A percentile compares a stretch with the other conserved stretches of the same genome.
These are phyloP conservation scores for Strigops habroptila DNA, from an alignment of 2,113 vertebrate species.

Conservation along the genomic window DNA sequence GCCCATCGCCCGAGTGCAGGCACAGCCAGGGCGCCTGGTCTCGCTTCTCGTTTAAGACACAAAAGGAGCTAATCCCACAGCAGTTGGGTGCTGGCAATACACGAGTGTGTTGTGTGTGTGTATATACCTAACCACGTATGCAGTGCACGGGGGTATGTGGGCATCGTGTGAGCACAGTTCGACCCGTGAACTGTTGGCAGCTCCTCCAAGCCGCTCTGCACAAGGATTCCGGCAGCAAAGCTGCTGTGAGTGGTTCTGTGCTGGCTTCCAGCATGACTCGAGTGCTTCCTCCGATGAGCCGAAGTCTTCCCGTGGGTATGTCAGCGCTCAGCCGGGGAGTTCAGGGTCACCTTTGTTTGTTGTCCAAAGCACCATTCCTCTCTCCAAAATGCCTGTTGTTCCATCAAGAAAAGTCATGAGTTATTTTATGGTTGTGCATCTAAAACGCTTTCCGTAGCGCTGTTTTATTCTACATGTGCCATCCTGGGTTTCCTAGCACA, in stretches of 20 bases:
- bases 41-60: fast-evolving
- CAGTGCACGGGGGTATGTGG: fast-evolving
- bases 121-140: fast-evolving
- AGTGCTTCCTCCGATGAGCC: not conserved
- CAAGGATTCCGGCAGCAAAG: not conserved
- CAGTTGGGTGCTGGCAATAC: fast-evolving
- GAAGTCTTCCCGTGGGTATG: not conserved
- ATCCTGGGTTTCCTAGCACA: not conserved
- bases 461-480: not conserved
- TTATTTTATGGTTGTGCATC: not conserved
- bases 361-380: not conserved
- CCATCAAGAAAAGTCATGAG: not conserved
- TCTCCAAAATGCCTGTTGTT: not conserved
- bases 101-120: fast-evolving
- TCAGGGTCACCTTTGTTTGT: not conserved
- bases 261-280: not conserved
- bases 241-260: fast-evolving
- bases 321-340: not conserved
- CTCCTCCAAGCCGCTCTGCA: fast-evolving
- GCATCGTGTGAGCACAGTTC: fast-evolving
- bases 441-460: not conserved
- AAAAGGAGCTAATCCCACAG: fast-evolving
- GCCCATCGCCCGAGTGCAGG: no score
- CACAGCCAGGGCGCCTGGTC: fast-evolving
- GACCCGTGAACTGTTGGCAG: fast-evolving